Percentiles rank a stretch among this genome's conserved stretches.
Conservation (phyloP, 2,888 invertebrate species). For the Macrosiphum euphorbiae region DNA sequence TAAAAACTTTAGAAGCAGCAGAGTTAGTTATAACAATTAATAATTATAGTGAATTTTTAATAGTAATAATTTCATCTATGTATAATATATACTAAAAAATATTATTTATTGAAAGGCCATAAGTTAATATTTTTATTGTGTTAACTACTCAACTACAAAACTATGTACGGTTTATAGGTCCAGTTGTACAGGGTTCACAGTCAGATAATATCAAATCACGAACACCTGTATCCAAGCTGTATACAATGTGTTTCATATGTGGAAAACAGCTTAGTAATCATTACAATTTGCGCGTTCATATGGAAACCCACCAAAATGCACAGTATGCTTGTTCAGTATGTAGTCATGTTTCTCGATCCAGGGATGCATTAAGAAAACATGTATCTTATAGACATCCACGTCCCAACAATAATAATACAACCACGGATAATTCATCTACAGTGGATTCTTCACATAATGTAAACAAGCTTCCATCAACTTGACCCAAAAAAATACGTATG, state of each 20-base stretch:
- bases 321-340: conserved; percentile 90
- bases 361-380: conserved; percentile 89
- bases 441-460: conserved; percentile 59
- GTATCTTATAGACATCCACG: conserved; percentile 86
- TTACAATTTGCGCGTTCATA: conserved; percentile 89
- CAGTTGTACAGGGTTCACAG: conserved; percentile 63
- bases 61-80: neutral
- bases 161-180: conserved; percentile 48
- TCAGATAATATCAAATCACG: conserved; percentile 65
- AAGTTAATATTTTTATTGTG: neutral
- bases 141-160: neutral
- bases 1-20: neutral
- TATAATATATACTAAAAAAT: neutral
- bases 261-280: conserved; percentile 91
- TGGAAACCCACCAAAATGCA: conserved; percentile 91
- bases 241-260: conserved; percentile 84
- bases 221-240: conserved; percentile 71
- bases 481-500: conserved; percentile 56
- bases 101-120: neutral
- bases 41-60: neutral
- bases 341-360: conserved; percentile 87
- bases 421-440: conserved; percentile 55
- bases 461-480: conserved; percentile 62
- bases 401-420: conserved; percentile 52
- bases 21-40: neutral